Base-by-base conservation (phyloP, 1,140 invertebrate genomes). In the Drosophila nigrodunni region DNA sequence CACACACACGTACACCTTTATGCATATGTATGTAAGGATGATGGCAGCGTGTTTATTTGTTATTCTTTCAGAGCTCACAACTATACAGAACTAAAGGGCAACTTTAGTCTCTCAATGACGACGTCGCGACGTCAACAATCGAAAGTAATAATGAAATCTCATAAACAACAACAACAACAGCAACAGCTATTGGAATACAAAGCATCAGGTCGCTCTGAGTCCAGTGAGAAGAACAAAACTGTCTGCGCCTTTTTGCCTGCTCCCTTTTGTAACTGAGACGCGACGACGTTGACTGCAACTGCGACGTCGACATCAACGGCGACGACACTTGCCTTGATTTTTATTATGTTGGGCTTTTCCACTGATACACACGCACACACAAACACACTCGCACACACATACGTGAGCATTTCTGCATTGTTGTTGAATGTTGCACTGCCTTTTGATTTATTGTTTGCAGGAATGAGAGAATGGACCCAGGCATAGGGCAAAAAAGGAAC, bases 101-200 rank as follows among this genome's bases (percentile, higher is more conserved):
- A 57, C 58, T 54, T 44, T 41, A 35, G 52, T 30, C 47, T 68
- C 67, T 89, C 66, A 89, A 88, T 88, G 85, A 30, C 25, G 68
- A 37, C 67, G 54, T 49, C 52, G 39, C 61, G 49, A 44, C 39
- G 55, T 44, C 41, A 77, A 89, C 83, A 88, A 88, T 88, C 83
- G 83, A 87, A 87, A 87, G 83, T 88, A 89, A 87, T 87, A 88
- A 87, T 83, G 85, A 87, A 87, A 87, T 87, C 79, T 80, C 83
- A 87, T 87, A 80, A 87, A 82, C 78, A 86, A 81, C 74, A 74
- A 61, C 43, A 72, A 46, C 47, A 70, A 35, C 65, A 58, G 54
- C 43, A 72, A 43, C 11, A 52, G 37, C 54, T 50, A 43, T 8
- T 44, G 30, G 37, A 18, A 61, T 4, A 52, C 49, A 54, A 39